phyloP scores from a whole-genome alignment of 1,140 invertebrate genomes.

The Drosophila albomicans region DNA sequence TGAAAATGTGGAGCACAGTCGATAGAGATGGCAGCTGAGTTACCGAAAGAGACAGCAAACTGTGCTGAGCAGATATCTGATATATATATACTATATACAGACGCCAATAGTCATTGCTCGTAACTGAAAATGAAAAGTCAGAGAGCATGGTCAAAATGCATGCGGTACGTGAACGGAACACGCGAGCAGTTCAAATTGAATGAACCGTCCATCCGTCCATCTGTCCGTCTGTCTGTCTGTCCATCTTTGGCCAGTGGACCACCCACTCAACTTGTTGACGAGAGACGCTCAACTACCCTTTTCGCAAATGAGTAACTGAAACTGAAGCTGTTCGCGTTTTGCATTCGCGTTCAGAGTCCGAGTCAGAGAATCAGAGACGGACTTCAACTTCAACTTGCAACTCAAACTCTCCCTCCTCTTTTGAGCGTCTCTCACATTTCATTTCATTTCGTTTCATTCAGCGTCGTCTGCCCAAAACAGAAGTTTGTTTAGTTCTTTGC shows the following conservation, averaged over 20 bases:
- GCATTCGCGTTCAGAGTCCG: neutral
- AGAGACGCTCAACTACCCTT: slow-evolving; percentile 38
- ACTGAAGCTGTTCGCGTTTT: neutral
- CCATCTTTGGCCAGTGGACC: slow-evolving; percentile 12
- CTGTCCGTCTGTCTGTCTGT: slow-evolving; percentile 24
- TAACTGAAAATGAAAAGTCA: slow-evolving; percentile 69
- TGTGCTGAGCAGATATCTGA: neutral
- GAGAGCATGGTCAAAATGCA: slow-evolving; percentile 44
- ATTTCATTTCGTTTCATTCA: slow-evolving; percentile 59
- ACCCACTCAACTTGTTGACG: slow-evolving; percentile 44
- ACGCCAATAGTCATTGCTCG: slow-evolving; percentile 37
- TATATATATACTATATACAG: slow-evolving; percentile 5
- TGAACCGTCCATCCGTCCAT: slow-evolving; percentile 46
- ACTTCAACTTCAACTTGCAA: slow-evolving; percentile 12
- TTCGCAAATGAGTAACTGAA: slow-evolving; percentile 7
- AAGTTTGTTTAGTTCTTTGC: slow-evolving; percentile 46
- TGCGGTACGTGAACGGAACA: slow-evolving; percentile 25
- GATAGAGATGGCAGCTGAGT: slow-evolving; percentile 24
- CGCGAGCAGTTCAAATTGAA: slow-evolving; percentile 57
- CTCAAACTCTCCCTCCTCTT: neutral
- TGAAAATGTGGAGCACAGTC: slow-evolving; percentile 64
- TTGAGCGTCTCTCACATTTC: slow-evolving; percentile 9
- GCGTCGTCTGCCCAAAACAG: slow-evolving; percentile 59
- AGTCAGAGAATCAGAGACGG: neutral
- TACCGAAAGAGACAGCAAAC: slow-evolving; percentile 15